Evolutionary conservation across 92 coral and sea anemone species (phyloP).

Genomic region (Nematostella vectensis): DNA sequence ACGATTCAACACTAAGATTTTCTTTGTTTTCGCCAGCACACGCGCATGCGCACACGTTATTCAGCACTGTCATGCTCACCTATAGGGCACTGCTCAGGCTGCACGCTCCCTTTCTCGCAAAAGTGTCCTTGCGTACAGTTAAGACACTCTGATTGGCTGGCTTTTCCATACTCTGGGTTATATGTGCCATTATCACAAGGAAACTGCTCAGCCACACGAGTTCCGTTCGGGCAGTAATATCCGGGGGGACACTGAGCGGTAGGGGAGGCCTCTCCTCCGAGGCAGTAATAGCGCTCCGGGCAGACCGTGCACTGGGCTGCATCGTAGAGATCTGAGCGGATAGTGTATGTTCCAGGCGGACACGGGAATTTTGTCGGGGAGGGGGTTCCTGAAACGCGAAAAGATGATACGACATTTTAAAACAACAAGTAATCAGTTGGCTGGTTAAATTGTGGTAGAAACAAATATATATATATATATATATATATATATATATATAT

Average conservation of each 20-base stretch:
- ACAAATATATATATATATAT: too few species aligned
- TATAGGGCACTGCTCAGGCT: conserved; percentile 82
- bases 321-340: conserved; percentile 77
- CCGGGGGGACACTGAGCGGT: conserved; percentile 96
- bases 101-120: conserved; percentile 91
- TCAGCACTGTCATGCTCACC: conserved; percentile 40
- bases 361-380: conserved; percentile 97
- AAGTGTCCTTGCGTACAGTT: conserved; percentile 91
- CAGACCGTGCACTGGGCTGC: conserved; percentile 88
- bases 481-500: too few species aligned
- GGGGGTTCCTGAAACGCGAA: conserved; percentile 58
- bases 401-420: not conserved
- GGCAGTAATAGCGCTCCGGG: conserved; percentile 87
- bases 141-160: conserved; percentile 53
- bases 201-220: conserved; percentile 83
- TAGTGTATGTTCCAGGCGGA: conserved; percentile 86
- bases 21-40: too few species aligned
- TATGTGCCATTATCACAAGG: conserved; percentile 94
- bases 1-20: too few species aligned
- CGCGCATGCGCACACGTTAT: too few species aligned
- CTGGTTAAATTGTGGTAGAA: too few species aligned
- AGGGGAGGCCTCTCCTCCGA: conserved; percentile 88
- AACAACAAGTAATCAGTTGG: too few species aligned
- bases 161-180: conserved; percentile 74
- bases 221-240: conserved; percentile 73